Conservation (phyloP, 2,797 vertebrate genomes). For the Neoniphon sammara region DNA sequence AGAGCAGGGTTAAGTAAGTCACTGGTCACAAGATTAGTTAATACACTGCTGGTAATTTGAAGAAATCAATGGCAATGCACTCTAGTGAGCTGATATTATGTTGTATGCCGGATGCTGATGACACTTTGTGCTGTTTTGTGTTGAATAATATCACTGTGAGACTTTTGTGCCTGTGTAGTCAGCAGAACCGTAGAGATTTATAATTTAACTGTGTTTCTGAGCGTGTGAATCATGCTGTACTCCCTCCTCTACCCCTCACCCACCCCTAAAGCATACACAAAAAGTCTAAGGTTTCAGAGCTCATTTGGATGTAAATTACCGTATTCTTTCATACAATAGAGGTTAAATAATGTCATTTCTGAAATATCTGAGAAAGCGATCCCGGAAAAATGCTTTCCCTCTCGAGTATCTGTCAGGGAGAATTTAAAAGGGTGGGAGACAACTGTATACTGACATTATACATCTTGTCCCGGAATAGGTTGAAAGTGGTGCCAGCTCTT, state of each 20-base stretch:
- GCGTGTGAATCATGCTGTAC: slow-evolving; percentile 22
- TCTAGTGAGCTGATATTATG: neutral
- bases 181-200: neutral
- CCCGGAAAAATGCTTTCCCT: slow-evolving; percentile 32
- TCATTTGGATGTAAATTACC: slow-evolving; percentile 32
- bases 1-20: no score
- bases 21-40: neutral
- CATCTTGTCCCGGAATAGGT: slow-evolving; percentile 77
- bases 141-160: neutral
- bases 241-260: slow-evolving; percentile 51
- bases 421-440: slow-evolving; percentile 66
- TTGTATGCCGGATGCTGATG: neutral
- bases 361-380: slow-evolving; percentile 48
- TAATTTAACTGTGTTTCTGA: neutral
- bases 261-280: slow-evolving; percentile 1
- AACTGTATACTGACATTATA: slow-evolving; percentile 61
- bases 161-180: slow-evolving; percentile 12
- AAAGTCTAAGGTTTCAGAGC: slow-evolving; percentile 12
- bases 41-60: slow-evolving; percentile 14
- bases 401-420: slow-evolving; percentile 62
- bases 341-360: slow-evolving; percentile 40
- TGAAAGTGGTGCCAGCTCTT: slow-evolving; percentile 89
- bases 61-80: neutral
- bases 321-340: slow-evolving; percentile 17
- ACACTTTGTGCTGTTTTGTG: slow-evolving; percentile 15